Base-by-base conservation (phyloP, 1,140 invertebrate genomes). In the Drosophila parabipectinata region DNA sequence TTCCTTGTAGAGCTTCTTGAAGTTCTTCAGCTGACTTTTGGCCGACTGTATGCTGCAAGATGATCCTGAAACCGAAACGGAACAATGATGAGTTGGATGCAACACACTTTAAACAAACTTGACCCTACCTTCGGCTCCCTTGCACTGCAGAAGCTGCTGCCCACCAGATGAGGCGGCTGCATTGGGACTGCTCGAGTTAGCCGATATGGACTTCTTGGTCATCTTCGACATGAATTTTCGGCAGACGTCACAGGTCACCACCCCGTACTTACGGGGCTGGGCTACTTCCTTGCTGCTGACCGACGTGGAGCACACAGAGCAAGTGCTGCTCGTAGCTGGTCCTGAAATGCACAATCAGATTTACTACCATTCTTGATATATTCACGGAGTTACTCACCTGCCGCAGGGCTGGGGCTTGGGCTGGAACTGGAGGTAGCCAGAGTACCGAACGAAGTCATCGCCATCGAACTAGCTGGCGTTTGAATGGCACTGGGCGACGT, bases 211-310 rank as follows among this genome's bases (percentile, higher is more conserved):
- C 28, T 72, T 59, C 84, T 82, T 85, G 85, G 84, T 87, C 93
- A 96, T 95, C 91, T 96, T 96, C 15, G 95, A 95, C 63, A 97
- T 96, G 92, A 97, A 97, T 90, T 97, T 97, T 32, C 96, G 93
- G 92, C 97, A 97, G 15, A 96, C 95, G 84, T 97, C 96, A 92
- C 97, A 97, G 71, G 95, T 96, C 75, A 95, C 95, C 39, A 96
- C 96, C n/a, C 96, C 96, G 92, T 96, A 97, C 85, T 97, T 97
- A 44, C 95, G 93, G 12, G 96, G 95, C 91, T 97, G 95, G 75
- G 95, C 94, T 1, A 96, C 94, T 81, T 96, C 95, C 83, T 95
- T 94, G 91, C 96, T 96, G 82, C 95, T 95, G 28, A 96, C 93
- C 12, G 96, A 94, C 32, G 95, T 94, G 28, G 95, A 95, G 92